Base-by-base conservation (phyloP, 2,888 invertebrate genomes). In the Pasiphila rectangulata region DNA sequence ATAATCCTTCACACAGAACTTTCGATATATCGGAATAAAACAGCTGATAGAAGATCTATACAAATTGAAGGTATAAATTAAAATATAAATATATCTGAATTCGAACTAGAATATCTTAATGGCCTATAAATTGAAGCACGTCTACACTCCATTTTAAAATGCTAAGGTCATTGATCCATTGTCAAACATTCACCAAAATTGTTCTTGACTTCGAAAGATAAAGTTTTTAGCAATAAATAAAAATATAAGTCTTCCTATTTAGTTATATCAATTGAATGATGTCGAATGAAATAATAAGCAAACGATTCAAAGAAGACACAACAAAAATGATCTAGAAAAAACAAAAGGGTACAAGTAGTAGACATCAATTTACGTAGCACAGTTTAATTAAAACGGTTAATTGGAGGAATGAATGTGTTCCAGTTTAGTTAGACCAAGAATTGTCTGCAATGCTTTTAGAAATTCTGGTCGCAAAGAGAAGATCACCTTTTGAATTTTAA, bases 351-450 rank as follows among this genome's bases (percentile, higher is more conserved):
- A n/a, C n/a, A n/a, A n/a, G n/a, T n/a, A n/a, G n/a, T 37, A 45
- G 30, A 43, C 21, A 36, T 15, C 23, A 34, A 42, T 46, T 53
- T 49, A 55, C 48, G 46, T 48, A 53, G 49, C 42, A 41, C 44
- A 54, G 44, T 51, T 60, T 62, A 63, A 69, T 69, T 69, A 67
- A 58, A 50, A 54, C 56, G 63, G 59, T 61, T 66, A 70, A 68
- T 69, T 60, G 60, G 57, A 59, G 56, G 60, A 68, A 64, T 59
- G 64, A 58, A 63, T 60, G 56, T 60, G 24, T 34, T 34, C 41
- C 13, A 25, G 19, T 25, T 41, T 19, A 16, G 41, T 15, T 9
- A 21, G 21, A 32, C 15, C 21, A 21, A 41, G 15, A 21, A 16
- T 16, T 13, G 34, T 27, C 25, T 35, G 34, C 15, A 24, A 20